Evolutionary conservation across 1,140 invertebrate species (phyloP), one percentile per base, ranked within the genome.

Genomic region (Littorina saxatilis): DNA sequence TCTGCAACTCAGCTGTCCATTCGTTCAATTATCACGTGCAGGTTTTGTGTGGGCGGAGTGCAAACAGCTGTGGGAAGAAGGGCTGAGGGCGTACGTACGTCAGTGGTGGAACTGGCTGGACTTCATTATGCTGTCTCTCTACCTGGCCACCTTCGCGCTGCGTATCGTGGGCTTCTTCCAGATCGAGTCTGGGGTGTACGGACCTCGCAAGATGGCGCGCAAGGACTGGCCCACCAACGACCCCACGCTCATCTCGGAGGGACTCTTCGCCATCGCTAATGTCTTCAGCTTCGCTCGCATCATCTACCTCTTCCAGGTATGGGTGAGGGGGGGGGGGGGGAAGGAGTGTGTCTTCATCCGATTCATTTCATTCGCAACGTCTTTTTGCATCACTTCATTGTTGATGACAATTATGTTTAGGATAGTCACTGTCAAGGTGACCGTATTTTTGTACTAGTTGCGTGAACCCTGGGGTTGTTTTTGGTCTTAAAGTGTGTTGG

Each of bases 81-180:
- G 98, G 0, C 88, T 99, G n/a, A 90, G 96, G 43, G 96, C 98
- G 63, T 99, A 99, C 89, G 93, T 98, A 43, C 95, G 95, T 70
- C 98, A 99, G 92, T 94, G 99, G 80, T 99, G 98, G 98, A 99
- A 99, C 91, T 97, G 99, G 85, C 96, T 99, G 5, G 98, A 99
- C 91, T 99, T 98, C 89, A 96, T 98, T 85, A 98, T 94, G 93
- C 90, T 93, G 20, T 93, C 92, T 23, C 89, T 94, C 13, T 94
- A 94, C 85, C 87, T 94, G 27, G 92, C 92, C 79, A 93, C 93
- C 23, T 92, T 94, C 79, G 91, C 92, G 7, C 86, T 93, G 1
- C 83, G 93, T 32, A 84, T 90, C 20, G 89, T 90, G 1, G 90
- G 90, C 2, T 92, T 88, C 73, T 77, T 90, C 27, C 89, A 90